phyloP scores from a whole-genome alignment of 2,797 vertebrate genomes.

The Margarornis squamiger region DNA sequence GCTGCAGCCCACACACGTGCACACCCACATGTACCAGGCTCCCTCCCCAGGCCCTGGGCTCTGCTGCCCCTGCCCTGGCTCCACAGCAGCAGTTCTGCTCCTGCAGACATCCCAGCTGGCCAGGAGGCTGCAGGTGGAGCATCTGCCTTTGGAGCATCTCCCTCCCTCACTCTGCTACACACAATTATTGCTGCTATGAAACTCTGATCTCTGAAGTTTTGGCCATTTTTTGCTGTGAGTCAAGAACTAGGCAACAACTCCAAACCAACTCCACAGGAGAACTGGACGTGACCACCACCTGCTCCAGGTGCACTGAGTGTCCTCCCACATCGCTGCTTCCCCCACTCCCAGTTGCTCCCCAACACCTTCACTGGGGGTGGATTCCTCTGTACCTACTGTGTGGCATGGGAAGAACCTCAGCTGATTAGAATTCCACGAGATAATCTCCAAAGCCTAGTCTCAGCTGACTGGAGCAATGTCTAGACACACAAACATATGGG shows the following conservation, averaged over 20 bases:
- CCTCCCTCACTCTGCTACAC: neutral
- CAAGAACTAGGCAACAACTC: neutral
- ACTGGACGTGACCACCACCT: neutral
- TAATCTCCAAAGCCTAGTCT: neutral
- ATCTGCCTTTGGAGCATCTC: neutral
- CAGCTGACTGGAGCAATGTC: neutral
- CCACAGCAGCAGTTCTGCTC: neutral
- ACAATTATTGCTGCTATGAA: fast-evolving
- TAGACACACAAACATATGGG: neutral
- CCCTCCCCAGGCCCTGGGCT: neutral
- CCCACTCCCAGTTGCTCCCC: neutral
- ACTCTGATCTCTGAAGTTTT: neutral
- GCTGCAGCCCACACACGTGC: neutral
- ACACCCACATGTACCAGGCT: neutral
- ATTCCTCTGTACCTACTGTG: neutral
- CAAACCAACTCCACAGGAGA: neutral
- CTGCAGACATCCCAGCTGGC: neutral
- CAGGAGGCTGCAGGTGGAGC: neutral
- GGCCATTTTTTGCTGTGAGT: neutral
- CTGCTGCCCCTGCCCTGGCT: neutral
- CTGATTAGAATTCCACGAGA: neutral
- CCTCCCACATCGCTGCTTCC: neutral
- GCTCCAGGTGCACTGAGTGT: neutral
- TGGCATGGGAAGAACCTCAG: fast-evolving
- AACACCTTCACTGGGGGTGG: neutral